Evolutionary conservation across 1,140 invertebrate species (phyloP).

Genomic region (Listronotus oregonensis): DNA sequence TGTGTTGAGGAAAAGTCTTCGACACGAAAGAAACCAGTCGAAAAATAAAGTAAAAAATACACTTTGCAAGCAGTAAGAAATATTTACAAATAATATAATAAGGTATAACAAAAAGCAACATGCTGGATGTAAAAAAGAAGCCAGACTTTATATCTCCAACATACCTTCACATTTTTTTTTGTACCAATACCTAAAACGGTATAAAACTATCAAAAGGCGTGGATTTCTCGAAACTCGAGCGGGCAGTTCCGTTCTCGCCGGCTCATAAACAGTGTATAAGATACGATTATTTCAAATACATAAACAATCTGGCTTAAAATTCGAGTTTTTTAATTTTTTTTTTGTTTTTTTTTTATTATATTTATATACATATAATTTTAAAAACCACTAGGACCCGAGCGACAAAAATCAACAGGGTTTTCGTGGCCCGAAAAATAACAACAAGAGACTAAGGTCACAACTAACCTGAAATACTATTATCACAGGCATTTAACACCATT

Average conservation of each 20-base stretch:
- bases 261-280: conserved; percentile 53
- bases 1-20: conserved; percentile 10
- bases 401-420: conserved; percentile 36
- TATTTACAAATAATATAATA: conserved; percentile 4
- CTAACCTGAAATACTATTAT: conserved; percentile 62
- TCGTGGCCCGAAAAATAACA: conserved; percentile 55
- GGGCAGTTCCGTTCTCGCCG: conserved; percentile 24
- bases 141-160: conserved; percentile 3
- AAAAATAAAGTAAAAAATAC: conserved; percentile 8
- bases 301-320: conserved; percentile 55
- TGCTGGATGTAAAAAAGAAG: too few relatives aligned
- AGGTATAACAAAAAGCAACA: conserved; percentile 5
- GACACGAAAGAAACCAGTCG: background rate
- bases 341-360: conserved; percentile 47
- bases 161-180: conserved; percentile 21
- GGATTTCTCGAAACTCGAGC: conserved; percentile 1
- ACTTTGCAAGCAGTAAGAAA: conserved; percentile 1
- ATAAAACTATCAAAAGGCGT: conserved; percentile 28
- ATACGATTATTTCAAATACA: conserved; percentile 54
- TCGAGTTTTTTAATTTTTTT: conserved; percentile 50
- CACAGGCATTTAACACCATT: conserved; percentile 57
- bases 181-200: conserved; percentile 43
- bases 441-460: conserved; percentile 60
- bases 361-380: conserved; percentile 57
- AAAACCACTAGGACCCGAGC: conserved; percentile 45